Evolutionary conservation across 1,140 invertebrate species (phyloP), one percentile per base, ranked within the genome.

Genomic region (Papilio helenus): DNA sequence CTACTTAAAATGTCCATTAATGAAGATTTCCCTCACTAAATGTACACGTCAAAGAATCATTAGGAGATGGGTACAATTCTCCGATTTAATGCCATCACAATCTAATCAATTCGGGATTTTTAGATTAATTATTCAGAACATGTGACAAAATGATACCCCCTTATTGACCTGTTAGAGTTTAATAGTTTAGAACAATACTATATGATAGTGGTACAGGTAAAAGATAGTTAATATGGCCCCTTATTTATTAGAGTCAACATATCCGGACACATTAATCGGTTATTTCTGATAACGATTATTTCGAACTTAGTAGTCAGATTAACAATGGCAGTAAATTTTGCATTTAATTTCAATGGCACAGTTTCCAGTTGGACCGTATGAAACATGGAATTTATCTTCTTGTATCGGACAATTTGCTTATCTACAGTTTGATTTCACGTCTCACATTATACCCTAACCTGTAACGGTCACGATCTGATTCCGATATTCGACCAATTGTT

Each of bases 321-420:
- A 68, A 68, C 61, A 68, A 68, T 68, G 26, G 61, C 26, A 68
- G 26, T 29, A 68, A 68, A 29, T 68, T 68, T 68, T 68, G 61
- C 61, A 68, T 68, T 68, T 68, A 29, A 68, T 68, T 68, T 68
- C 26, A 34, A 29, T 68, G 61, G 12, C 61, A 68, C 61, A 68
- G 61, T 68, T 68, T 68, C 61, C 61, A 34, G 61, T 61, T 23
- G 8, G 10, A 34, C 23, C 26, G 23, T 68, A 34, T 68, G 23
- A 68, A 68, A 68, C 61, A 68, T 18, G 26, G 61, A 68, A 29
- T 68, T 68, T 68, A 68, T 68, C 61, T 68, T 68, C 26, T 68
- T 68, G 26, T 34, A 68, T 68, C 61, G 26, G 61, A 29, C 26
- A 68, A 68, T 68, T 68, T 68, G 61, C 61, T 68, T 68, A 68